Evolutionary conservation across 2,888 invertebrate species (phyloP).

Genomic region (Aporophyla nigra): DNA sequence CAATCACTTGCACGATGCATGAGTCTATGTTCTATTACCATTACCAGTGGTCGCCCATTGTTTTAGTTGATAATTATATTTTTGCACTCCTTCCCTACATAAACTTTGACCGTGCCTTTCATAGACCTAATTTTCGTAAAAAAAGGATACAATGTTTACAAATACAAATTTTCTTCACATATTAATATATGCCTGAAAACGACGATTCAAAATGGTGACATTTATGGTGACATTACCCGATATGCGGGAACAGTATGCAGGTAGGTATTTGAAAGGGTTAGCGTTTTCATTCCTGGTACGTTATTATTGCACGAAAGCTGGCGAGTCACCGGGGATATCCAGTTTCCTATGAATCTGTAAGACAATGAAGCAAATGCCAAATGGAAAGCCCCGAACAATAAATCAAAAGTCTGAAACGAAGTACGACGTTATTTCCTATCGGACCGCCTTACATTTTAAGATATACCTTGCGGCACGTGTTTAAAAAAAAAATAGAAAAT

Average conservation of each 20-base stretch:
- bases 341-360: background rate
- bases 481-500: too few relatives aligned
- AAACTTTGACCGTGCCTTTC: too few relatives aligned
- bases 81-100: too few relatives aligned
- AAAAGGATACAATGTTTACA: too few relatives aligned
- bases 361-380: background rate
- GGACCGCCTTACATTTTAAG: background rate
- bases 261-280: background rate
- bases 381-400: background rate
- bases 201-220: background rate
- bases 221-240: too few relatives aligned
- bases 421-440: background rate
- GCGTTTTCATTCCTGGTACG: background rate
- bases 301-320: background rate
- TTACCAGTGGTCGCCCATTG: too few relatives aligned
- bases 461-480: background rate
- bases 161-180: too few relatives aligned
- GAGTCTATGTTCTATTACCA: background rate
- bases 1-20: background rate
- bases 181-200: background rate
- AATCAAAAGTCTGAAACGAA: conserved; percentile 3
- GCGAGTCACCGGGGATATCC: too few relatives aligned
- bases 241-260: background rate
- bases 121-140: too few relatives aligned
- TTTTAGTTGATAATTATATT: too few relatives aligned